These are phyloP conservation scores for Empidonax alnorum DNA, from an alignment of 2,113 vertebrate species.

Conservation along the genomic window DNA sequence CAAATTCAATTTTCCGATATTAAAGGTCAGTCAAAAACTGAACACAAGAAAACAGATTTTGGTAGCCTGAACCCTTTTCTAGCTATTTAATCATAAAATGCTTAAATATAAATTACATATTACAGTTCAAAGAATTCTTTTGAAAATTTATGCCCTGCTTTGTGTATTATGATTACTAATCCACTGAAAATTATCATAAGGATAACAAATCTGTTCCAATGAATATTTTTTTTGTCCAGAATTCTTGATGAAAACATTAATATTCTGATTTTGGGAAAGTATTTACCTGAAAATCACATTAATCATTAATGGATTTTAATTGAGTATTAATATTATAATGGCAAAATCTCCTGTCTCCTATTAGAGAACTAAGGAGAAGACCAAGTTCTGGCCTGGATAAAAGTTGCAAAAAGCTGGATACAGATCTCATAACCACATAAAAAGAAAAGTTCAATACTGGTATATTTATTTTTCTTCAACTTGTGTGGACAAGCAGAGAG, in stretches of 20 bases:
- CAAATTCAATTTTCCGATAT: background rate
- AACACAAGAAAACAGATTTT: background rate
- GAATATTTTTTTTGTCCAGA: background rate
- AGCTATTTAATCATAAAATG: background rate
- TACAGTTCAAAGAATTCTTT: background rate
- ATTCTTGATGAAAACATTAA: background rate
- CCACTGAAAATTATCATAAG: background rate
- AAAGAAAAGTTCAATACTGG: background rate
- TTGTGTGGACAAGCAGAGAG: background rate
- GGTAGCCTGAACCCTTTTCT: background rate
- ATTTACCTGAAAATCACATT: background rate
- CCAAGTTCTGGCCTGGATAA: background rate
- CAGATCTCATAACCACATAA: background rate
- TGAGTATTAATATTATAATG: background rate
- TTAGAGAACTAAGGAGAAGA: background rate
- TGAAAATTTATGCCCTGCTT: background rate
- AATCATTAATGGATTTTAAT: background rate
- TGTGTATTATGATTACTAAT: background rate
- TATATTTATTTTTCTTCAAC: conserved; percentile 12
- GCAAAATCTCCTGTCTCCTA: background rate
- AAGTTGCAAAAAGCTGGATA: background rate
- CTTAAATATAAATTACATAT: background rate
- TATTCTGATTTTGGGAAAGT: background rate
- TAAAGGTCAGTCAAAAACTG: background rate
- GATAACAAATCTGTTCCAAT: background rate